phyloP scores from a whole-genome alignment of 1,140 invertebrate genomes.

The Dufourea novaeangliae region DNA sequence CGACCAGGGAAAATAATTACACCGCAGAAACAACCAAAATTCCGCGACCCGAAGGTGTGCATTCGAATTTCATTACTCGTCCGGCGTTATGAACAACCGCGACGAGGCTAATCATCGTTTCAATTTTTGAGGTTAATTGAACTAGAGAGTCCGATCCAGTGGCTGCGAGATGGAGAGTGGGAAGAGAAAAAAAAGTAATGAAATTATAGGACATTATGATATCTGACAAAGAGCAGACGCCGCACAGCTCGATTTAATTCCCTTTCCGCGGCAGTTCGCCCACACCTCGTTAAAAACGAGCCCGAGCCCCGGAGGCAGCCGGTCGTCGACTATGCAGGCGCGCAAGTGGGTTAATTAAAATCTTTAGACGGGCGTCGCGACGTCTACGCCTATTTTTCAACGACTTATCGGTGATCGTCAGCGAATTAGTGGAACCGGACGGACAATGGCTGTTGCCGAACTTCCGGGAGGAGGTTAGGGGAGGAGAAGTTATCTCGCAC shows the following conservation, averaged over 20 bases:
- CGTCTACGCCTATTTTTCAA: conserved; percentile 9
- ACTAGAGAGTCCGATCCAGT: background rate
- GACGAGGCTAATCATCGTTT: conserved; percentile 18
- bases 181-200: conserved; percentile 18
- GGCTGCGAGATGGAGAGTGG: background rate
- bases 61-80: too few relatives aligned
- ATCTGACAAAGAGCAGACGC: conserved; percentile 52
- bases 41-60: background rate
- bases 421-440: conserved; percentile 17
- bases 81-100: conserved; percentile 10
- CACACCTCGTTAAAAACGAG: conserved; percentile 45
- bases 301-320: background rate
- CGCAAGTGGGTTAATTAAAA: conserved; percentile 61
- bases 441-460: conserved; percentile 12
- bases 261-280: conserved; percentile 20
- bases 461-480: background rate
- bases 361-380: conserved; percentile 22
- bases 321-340: conserved; percentile 13
- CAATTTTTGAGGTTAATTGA: conserved; percentile 31
- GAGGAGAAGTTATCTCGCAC: background rate
- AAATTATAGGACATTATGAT: conserved; percentile 50
- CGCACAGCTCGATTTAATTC: conserved; percentile 45
- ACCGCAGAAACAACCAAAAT: background rate
- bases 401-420: conserved; percentile 33
- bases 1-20: background rate